Base-by-base conservation (phyloP, 2,797 vertebrate species). In the Gallinago nigripennis region DNA sequence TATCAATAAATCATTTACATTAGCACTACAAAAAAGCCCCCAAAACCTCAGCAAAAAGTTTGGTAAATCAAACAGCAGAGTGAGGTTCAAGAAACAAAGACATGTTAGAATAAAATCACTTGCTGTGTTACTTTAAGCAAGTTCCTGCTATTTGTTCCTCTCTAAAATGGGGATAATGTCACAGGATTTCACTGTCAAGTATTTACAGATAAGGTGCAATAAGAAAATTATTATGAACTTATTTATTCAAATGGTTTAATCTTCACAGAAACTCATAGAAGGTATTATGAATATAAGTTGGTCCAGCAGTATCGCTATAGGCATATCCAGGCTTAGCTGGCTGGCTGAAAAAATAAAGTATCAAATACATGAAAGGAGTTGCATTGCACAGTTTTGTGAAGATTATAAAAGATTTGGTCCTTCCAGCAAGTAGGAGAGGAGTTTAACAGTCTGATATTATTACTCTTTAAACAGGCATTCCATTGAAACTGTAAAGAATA, bases 401-500 rank as follows among this genome's bases (percentile, higher is more conserved):
- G 16, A 15, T 86, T 12, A 35, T 68, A 60, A 60, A 90, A 3
- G 5, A 51, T 41, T 82, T 73, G 35, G 31, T 69, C 31, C 51
- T 75, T 80, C 51, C 33, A 69, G 18, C 4, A 95, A 85, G 50
- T 17, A 93, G 60, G 31, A 92, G 30, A 72, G 51, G 4, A 91
- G n/a, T 82, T 93, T 73, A 86, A 86, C 94, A 92, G 63, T 65
- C 13, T 6, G 13, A 31, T 65, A 46, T 23, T 72, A 72, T 75
- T 88, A 18, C 5, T 56, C 57, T 87, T 91, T 77, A 94, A 94
- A 94, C 41, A 76, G 79, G 28, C 65, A 4, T 46, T 79, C n/a
- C n/a, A 37, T 24, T 75, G 68, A 91, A 97, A 89, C 78, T 86
- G 23, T 11, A 82, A 86, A 90, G 75, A 88, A 95, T 56, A 71